Conservation (phyloP, 2,888 invertebrate species). For the Ormyrus thymus region DNA sequence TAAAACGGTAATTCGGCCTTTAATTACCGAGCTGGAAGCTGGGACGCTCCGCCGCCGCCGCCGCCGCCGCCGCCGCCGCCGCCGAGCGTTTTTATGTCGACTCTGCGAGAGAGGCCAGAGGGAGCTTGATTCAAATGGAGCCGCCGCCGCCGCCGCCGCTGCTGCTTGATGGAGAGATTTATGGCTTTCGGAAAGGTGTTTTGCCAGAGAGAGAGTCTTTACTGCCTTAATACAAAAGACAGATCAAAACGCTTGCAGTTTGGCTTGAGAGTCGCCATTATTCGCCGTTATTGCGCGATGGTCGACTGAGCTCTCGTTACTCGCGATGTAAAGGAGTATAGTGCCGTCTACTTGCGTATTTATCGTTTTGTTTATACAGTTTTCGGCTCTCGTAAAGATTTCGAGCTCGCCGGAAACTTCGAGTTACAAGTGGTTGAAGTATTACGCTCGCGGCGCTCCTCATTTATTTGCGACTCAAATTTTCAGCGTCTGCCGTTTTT, state of each 20-base stretch:
- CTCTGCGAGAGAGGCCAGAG: not conserved
- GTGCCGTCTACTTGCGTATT: not conserved
- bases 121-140: conserved; percentile 19
- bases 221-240: conserved; percentile 33
- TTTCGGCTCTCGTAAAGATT: no score
- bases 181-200: conserved; percentile 37
- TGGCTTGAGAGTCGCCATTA: not conserved
- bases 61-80: not conserved
- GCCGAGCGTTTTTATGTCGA: conserved; percentile 19
- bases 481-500: no score
- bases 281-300: not conserved
- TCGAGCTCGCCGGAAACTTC: no score
- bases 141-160: not conserved
- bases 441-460: no score
- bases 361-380: not conserved
- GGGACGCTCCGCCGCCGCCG: not conserved
- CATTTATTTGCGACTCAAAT: no score
- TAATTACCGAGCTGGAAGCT: conserved; percentile 32
- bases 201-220: conserved; percentile 26
- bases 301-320: not conserved
- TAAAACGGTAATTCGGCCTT: conserved; percentile 49
- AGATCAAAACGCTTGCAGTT: conserved; percentile 10
- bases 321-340: not conserved
- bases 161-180: conserved; percentile 35
- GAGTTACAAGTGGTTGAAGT: no score